Base-by-base conservation (phyloP, 2,113 vertebrate species). In the Brachionichthys hirsutus region DNA sequence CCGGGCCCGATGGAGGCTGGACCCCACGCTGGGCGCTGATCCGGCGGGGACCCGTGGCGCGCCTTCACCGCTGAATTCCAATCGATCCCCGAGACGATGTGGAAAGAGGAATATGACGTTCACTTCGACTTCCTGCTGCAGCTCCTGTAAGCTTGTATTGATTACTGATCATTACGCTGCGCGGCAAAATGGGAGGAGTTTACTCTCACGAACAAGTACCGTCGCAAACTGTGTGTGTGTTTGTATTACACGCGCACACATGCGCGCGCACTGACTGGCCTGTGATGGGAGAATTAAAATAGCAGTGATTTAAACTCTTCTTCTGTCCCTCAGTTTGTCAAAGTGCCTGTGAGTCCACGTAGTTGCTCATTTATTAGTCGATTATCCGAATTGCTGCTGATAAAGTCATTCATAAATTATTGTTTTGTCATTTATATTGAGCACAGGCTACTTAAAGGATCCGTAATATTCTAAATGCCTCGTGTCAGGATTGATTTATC, bases 41-140 rank as follows among this genome's bases (percentile, higher is more conserved):
- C 82, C 79, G 70, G 77, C 66, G 58, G 67, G 45, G 70, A 66
- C 70, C 65, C 67, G 44, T 53, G 52, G 66, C 69, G 66, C 84
- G 65, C 56, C 75, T 67, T 70, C 47, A 38, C 77, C 82, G 82
- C 77, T 66, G 54, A 73, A 51, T 61, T 58, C 41, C 51, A 54
- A 59, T 57, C 70, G 8, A 30, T 42, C 65, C 42, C 54, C 67
- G 72, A 36, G 71, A 90, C 76, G 68, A 92, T 92, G 92, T 92
- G 92, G 92, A 92, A 90, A 60, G 87, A 91, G 41, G 92, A 92
- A 85, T 92, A 92, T 58, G 89, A 92, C 62, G 85, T 80, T 68
- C 91, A 92, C 81, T 92, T 92, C 70, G 88, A 92, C 83, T 89
- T 92, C 85, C 69, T 92, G 54, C 81, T 92, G 70, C 87, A 90